These are phyloP conservation scores for Chromoteleia sp. DNA, from an alignment of 2,888 invertebrate genomes.

Conservation along the genomic window DNA sequence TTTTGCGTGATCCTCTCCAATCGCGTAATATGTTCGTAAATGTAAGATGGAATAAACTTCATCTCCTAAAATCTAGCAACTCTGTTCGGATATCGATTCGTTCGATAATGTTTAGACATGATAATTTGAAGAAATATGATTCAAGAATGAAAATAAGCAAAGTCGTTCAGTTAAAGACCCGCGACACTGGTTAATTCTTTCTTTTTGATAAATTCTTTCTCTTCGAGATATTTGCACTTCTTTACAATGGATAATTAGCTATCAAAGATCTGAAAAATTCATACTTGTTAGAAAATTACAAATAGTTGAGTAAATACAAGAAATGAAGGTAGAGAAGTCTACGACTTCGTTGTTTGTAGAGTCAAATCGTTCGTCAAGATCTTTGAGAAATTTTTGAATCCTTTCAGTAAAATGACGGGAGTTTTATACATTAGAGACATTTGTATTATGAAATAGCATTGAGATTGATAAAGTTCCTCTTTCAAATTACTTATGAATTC, in stretches of 20 bases:
- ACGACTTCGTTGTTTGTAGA: background rate
- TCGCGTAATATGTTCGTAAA: conserved; percentile 11
- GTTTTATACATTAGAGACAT: no score
- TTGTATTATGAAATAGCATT: no score
- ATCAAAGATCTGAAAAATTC: conserved; percentile 1
- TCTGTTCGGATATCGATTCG: background rate
- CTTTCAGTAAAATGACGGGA: conserved; percentile 1
- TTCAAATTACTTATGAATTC: no score
- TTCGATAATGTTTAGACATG: background rate
- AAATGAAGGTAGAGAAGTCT: background rate
- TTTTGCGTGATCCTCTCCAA: conserved; percentile 32
- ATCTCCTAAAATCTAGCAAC: background rate
- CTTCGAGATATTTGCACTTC: background rate
- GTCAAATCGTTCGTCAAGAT: background rate
- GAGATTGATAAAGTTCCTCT: no score
- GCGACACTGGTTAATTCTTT: no score
- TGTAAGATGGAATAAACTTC: conserved; percentile 14
- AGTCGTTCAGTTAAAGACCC: background rate
- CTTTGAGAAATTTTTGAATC: conserved; percentile 1
- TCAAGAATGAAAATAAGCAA: background rate
- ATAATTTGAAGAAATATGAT: background rate
- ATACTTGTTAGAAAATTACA: conserved; percentile 1
- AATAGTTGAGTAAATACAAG: background rate
- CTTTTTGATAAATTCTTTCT: no score
- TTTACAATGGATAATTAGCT: background rate